phyloP scores from a whole-genome alignment of 2,113 vertebrate genomes.

The Orthonyx spaldingii region DNA sequence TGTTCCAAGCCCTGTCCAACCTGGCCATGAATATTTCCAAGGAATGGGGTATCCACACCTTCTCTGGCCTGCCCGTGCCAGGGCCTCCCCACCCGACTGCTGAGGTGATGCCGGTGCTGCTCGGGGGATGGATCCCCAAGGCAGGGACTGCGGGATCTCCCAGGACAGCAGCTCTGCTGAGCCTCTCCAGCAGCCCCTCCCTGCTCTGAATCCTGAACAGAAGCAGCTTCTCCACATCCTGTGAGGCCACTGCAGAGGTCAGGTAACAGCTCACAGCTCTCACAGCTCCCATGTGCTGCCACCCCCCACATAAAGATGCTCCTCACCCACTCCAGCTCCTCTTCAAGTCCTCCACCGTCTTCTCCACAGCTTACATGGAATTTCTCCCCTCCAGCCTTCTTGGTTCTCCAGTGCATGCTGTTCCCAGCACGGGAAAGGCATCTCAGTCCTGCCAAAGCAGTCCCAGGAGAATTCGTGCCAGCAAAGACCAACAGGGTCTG shows the following conservation, averaged over 20 bases:
- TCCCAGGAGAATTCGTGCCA: not conserved
- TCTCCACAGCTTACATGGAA: not conserved
- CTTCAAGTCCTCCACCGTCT: fast-evolving
- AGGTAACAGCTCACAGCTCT: not conserved
- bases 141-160: not conserved
- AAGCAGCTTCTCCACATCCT: not conserved
- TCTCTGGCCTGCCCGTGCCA: not conserved
- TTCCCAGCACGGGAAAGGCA: not conserved
- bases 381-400: not conserved
- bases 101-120: not conserved
- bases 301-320: not conserved
- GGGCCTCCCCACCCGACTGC: not conserved
- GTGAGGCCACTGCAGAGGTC: not conserved
- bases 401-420: not conserved
- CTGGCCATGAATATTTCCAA: not conserved
- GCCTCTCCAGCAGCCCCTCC: not conserved
- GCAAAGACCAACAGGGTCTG: not conserved
- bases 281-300: fast-evolving
- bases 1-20: not conserved
- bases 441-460: not conserved
- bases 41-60: not conserved
- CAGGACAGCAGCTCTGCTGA: fast-evolving
- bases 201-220: not conserved
- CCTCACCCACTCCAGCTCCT: not conserved
- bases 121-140: not conserved